Evolutionary conservation across 2,797 vertebrate genomes (phyloP).

Genomic region (Sphenodon punctatus): DNA sequence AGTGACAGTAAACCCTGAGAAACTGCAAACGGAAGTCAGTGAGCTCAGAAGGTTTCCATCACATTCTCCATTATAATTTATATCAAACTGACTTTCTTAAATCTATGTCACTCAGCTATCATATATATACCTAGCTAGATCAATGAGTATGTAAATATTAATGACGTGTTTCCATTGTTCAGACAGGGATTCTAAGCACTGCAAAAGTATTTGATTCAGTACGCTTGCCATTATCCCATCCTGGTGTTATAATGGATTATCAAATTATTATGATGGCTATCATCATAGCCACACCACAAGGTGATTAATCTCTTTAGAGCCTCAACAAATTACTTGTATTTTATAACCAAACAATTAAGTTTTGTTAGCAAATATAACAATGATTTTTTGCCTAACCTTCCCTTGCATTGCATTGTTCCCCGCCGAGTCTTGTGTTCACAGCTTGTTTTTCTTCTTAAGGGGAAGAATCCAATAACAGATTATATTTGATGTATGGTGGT

Average conservation of each 20-base stretch:
- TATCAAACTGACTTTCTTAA: background rate
- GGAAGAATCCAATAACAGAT: background rate
- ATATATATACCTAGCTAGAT: background rate
- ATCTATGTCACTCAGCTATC: background rate
- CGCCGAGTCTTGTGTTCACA: background rate
- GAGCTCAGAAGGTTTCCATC: no score
- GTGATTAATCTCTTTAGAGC: background rate
- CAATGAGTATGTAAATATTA: background rate
- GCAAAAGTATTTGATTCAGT: background rate
- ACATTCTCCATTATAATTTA: background rate
- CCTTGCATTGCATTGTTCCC: fast-evolving
- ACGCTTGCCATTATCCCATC: background rate
- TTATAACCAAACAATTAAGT: background rate
- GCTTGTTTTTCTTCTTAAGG: background rate
- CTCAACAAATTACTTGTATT: constrained; percentile 13
- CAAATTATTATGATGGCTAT: background rate
- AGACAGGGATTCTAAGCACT: background rate
- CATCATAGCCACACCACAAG: background rate
- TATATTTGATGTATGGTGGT: background rate
- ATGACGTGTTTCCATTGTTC: background rate
- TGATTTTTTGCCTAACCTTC: background rate
- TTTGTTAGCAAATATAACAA: background rate
- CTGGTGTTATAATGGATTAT: background rate
- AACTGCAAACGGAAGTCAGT: no score
- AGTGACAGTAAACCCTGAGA: no score